Evolutionary conservation across 2,888 invertebrate genomes (phyloP).

Genomic region (Hypomecis punctinalis): DNA sequence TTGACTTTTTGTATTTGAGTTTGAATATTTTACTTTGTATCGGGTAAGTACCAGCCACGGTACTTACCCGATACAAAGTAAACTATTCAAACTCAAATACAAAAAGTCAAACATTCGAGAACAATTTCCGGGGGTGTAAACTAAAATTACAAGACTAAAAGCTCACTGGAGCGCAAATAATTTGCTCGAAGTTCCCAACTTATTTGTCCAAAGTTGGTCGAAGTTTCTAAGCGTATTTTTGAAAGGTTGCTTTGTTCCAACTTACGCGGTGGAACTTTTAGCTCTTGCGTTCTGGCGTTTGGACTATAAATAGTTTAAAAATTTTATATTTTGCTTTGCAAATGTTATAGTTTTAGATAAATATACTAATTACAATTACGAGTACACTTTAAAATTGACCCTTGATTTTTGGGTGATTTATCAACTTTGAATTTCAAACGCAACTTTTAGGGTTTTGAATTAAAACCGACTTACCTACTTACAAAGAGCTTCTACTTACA

Average conservation of each 20-base stretch:
- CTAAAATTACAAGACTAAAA: slow-evolving; percentile 28
- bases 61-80: background rate
- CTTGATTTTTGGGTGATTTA: too few species aligned
- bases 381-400: too few species aligned
- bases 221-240: slow-evolving; percentile 41
- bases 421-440: too few species aligned
- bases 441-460: too few species aligned
- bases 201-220: slow-evolving; percentile 37
- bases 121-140: slow-evolving; percentile 17
- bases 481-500: too few species aligned
- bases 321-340: background rate
- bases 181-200: slow-evolving; percentile 36
- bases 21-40: background rate
- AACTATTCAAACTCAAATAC: background rate
- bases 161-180: slow-evolving; percentile 38
- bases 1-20: background rate
- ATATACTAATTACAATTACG: too few species aligned
- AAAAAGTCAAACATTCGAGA: slow-evolving; percentile 1
- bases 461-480: too few species aligned
- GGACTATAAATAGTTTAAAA: slow-evolving; percentile 30
- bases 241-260: slow-evolving; percentile 42
- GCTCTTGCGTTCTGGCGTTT: slow-evolving; percentile 32
- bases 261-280: slow-evolving; percentile 36
- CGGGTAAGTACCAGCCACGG: too few species aligned
- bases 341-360: too few species aligned